Evolutionary conservation across 2,888 invertebrate species (phyloP).

Genomic region (Tolmerus cingulatus): DNA sequence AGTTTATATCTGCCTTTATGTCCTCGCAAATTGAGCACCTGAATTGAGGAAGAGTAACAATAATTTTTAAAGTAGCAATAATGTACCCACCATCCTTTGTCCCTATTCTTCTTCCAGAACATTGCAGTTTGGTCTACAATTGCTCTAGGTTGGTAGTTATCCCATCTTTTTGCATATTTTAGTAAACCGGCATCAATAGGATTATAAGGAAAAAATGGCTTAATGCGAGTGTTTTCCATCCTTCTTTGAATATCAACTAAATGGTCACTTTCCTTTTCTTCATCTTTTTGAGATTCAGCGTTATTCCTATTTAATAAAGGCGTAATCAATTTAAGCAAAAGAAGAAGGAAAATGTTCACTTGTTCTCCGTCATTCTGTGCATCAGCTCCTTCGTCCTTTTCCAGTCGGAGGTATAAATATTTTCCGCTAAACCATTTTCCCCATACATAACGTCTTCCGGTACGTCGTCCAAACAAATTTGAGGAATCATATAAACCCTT

Average conservation of each 20-base stretch:
- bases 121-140: constrained; percentile 47
- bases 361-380: neutral
- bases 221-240: neutral
- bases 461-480: constrained; percentile 50
- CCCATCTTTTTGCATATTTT: constrained; percentile 47
- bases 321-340: neutral
- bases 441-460: constrained; percentile 49
- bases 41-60: neutral
- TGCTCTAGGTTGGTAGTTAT: constrained; percentile 44
- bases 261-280: neutral
- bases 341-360: neutral
- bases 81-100: constrained; percentile 41
- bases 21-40: constrained; percentile 40
- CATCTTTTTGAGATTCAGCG: neutral
- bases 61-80: neutral
- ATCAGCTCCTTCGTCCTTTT: constrained; percentile 46
- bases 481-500: constrained; percentile 49
- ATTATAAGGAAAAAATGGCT: neutral
- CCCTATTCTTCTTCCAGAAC: constrained; percentile 46
- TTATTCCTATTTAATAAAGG: neutral
- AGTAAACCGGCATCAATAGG: constrained; percentile 43
- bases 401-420: constrained; percentile 52
- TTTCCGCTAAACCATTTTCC: constrained; percentile 45
- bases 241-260: neutral
- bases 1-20: constrained; percentile 2